phyloP scores from a whole-genome alignment of 2,888 invertebrate species.

The Aspidiotus rigidus region DNA sequence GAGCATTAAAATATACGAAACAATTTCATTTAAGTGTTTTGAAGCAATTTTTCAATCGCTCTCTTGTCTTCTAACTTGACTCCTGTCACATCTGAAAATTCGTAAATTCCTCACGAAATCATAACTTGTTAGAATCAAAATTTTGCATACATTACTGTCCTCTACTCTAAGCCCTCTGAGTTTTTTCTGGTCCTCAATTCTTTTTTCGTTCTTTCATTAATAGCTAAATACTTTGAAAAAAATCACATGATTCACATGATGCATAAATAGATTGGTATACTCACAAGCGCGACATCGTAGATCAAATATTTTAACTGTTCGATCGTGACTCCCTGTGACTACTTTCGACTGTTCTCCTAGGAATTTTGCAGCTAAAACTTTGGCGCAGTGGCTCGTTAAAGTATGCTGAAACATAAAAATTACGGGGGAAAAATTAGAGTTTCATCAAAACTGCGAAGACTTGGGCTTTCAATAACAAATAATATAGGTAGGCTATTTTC shows the following conservation, averaged over 20 bases:
- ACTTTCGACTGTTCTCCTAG: conserved; percentile 85
- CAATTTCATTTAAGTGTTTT: too few species aligned
- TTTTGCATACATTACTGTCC: too few species aligned
- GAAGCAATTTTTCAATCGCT: too few species aligned
- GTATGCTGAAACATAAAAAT: conserved; percentile 57
- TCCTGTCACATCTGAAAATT: too few species aligned
- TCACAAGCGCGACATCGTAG: conserved; percentile 80
- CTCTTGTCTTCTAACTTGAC: too few species aligned
- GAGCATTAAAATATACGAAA: neutral
- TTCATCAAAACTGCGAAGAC: neutral
- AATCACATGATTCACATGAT: too few species aligned
- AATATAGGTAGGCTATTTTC: too few species aligned
- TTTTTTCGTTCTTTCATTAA: conserved; percentile 11
- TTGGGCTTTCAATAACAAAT: too few species aligned
- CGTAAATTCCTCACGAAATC: neutral
- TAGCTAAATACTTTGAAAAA: neutral
- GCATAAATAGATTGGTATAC: conserved; percentile 44
- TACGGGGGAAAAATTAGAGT: conserved; percentile 34
- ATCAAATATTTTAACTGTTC: conserved; percentile 98
- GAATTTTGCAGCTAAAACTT: conserved; percentile 95
- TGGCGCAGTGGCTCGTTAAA: conserved; percentile 89
- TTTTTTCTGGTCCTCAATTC: neutral
- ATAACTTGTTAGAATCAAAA: too few species aligned
- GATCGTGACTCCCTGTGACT: conserved; percentile 94
- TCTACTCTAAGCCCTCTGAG: too few species aligned